These are phyloP conservation scores for Drosophila repletoides DNA, from an alignment of 1,140 invertebrate species.

Conservation along the genomic window DNA sequence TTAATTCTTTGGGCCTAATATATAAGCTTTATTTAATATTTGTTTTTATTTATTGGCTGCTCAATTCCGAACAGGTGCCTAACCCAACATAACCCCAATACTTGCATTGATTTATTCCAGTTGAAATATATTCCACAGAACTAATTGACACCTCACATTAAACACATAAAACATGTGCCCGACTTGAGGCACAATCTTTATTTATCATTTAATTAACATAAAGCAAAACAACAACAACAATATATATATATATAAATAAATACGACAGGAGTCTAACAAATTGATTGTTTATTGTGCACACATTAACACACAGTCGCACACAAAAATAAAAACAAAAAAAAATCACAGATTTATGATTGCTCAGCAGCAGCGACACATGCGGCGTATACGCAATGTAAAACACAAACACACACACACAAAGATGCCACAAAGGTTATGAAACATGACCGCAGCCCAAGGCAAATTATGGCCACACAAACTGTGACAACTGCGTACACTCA, in stretches of 20 bases:
- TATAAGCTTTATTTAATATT: too few relatives aligned
- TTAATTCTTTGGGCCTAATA: too few relatives aligned
- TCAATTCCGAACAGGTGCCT: too few relatives aligned
- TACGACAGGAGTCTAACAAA: constrained; percentile 52
- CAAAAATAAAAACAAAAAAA: constrained; percentile 24
- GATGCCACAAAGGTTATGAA: constrained; percentile 59
- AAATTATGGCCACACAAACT: constrained; percentile 62
- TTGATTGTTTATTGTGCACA: constrained; percentile 76
- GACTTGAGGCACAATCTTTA: constrained; percentile 30
- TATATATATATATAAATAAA: constrained; percentile 38
- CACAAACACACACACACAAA: constrained; percentile 16
- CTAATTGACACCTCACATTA: constrained; percentile 64
- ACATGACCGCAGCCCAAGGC: constrained; percentile 60
- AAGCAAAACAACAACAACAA: constrained; percentile 26
- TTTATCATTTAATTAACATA: constrained; percentile 79
- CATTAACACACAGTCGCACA: constrained; percentile 57
- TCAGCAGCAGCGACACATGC: constrained; percentile 15
- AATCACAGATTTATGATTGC: constrained; percentile 48
- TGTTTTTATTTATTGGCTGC: too few relatives aligned
- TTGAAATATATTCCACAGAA: constrained; percentile 45
- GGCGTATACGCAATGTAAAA: constrained; percentile 56
- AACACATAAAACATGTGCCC: constrained; percentile 52
- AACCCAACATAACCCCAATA: background rate
- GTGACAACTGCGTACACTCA: constrained; percentile 71
- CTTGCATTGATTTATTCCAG: constrained; percentile 27